Evolutionary conservation across 2,888 invertebrate genomes (phyloP), one percentile per base, ranked within the genome.

Genomic region (Molorchus minor): DNA sequence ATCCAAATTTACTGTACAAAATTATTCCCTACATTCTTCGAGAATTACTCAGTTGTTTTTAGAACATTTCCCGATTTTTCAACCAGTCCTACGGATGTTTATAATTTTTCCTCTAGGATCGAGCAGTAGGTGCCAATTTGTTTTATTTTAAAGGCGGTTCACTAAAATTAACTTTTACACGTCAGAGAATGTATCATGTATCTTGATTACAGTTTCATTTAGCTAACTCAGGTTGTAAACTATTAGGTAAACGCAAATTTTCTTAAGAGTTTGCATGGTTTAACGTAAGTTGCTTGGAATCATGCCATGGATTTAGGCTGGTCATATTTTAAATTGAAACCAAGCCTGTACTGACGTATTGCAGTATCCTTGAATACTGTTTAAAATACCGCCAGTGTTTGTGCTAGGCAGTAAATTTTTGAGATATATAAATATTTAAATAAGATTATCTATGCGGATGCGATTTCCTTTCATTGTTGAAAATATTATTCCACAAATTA

Each of bases 121-220:
- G 51, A 41, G 15, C 36, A 60, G 17, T 40, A 17, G 52, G 47
- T 60, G 57, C 61, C 62, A 61, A 61, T 54, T 58, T 57, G 51
- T 64, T 62, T 65, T 64, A 60, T 61, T 54, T 63, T 47, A 47
- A 61, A 59, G 47, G 30, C 40, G 40, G n/a, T 51, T 7, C 33
- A 3, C 33, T 33, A 33, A 33, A 7, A 33, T 33, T 33, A 33
- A 10, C 33, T n/a, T 12, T 29, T 12, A 25, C 21, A 40, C 45
- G 46, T 56, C 56, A 56, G 15, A 13, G n/a, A 10, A 40, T 33
- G 25, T 29, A 44, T 29, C 29, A 25, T 45, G 15, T 12, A 7
- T 8, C 19, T 13, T 45, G 21, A 19, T 21, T 49, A 49, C 21
- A 20, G 13, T 21, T 8, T 33, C 43, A 25, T 20, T 56, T 57